These are phyloP conservation scores for Rousettus madagascariensis DNA, from an alignment of 2,797 vertebrate species.

Conservation along the genomic window DNA sequence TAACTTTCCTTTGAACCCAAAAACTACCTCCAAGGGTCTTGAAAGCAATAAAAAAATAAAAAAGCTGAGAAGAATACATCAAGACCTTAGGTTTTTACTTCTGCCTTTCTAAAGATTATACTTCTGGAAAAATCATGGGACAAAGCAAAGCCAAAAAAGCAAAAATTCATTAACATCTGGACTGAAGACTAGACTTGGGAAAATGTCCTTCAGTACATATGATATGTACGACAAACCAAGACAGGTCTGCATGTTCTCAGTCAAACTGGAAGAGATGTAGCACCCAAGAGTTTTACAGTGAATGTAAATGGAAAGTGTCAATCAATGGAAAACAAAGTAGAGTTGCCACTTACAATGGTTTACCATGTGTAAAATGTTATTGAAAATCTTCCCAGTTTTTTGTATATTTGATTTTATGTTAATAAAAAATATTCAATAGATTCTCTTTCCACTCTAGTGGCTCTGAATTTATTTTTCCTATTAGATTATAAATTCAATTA, in stretches of 20 bases:
- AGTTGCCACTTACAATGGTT: not conserved
- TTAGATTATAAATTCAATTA: not conserved
- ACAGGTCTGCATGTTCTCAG: not conserved
- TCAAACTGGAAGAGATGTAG: not conserved
- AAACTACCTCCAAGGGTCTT: not conserved
- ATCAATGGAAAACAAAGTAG: not conserved
- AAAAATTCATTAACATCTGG: not conserved
- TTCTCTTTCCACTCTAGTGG: not conserved
- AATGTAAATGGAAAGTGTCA: not conserved
- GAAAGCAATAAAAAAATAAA: not conserved
- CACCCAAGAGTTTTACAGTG: not conserved
- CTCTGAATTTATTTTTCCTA: not conserved
- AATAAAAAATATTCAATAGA: not conserved
- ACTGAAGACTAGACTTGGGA: not conserved
- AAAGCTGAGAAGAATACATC: not conserved
- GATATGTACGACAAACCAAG: not conserved
- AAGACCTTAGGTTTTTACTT: not conserved
- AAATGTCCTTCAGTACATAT: not conserved
- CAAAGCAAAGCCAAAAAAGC: not conserved
- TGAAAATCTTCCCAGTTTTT: not conserved
- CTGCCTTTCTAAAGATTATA: not conserved
- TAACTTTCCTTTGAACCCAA: fast-evolving
- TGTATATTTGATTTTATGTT: not conserved
- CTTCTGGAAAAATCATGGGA: not conserved
- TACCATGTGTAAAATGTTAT: not conserved